phyloP scores from a whole-genome alignment of 2,113 vertebrate species.

The Galeopterus variegatus region DNA sequence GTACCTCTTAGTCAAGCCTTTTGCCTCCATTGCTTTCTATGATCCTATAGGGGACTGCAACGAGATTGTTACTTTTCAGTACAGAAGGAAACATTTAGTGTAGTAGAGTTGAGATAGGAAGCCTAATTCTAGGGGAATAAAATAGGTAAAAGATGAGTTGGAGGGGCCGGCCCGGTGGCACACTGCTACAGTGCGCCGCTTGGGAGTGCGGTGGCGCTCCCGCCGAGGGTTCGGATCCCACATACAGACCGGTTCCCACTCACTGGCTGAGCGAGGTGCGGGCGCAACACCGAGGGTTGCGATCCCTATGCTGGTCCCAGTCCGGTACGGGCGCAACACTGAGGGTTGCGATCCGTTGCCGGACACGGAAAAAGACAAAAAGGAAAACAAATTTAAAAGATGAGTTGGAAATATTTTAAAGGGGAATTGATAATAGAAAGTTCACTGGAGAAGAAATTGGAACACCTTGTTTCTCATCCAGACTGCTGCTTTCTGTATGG shows the following conservation, averaged over 20 bases:
- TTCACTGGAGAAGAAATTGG: background rate
- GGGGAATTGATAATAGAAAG: slow-evolving; percentile 2
- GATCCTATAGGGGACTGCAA: background rate
- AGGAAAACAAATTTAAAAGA: too few relatives aligned
- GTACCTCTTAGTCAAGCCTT: background rate
- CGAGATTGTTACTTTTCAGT: background rate
- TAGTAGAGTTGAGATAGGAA: background rate
- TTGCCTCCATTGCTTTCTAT: background rate
- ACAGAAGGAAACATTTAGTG: background rate
- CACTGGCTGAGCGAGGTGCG: too few relatives aligned
- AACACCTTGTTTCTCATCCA: slow-evolving; percentile 50
- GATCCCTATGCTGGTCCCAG: too few relatives aligned
- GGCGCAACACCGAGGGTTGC: too few relatives aligned
- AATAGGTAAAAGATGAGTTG: slow-evolving; percentile 25
- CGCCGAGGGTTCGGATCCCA: too few relatives aligned
- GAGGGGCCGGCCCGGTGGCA: too few relatives aligned
- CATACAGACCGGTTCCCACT: too few relatives aligned
- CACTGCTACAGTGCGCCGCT: too few relatives aligned
- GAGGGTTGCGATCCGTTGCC: too few relatives aligned
- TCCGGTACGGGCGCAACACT: too few relatives aligned
- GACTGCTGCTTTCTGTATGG: background rate
- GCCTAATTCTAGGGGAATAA: background rate
- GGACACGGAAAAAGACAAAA: too few relatives aligned
- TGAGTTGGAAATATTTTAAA: slow-evolving; percentile 45
- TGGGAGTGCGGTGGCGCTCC: too few relatives aligned